These are phyloP conservation scores for Hyposoter didymator DNA, from an alignment of 2,888 invertebrate species.

Conservation along the genomic window DNA sequence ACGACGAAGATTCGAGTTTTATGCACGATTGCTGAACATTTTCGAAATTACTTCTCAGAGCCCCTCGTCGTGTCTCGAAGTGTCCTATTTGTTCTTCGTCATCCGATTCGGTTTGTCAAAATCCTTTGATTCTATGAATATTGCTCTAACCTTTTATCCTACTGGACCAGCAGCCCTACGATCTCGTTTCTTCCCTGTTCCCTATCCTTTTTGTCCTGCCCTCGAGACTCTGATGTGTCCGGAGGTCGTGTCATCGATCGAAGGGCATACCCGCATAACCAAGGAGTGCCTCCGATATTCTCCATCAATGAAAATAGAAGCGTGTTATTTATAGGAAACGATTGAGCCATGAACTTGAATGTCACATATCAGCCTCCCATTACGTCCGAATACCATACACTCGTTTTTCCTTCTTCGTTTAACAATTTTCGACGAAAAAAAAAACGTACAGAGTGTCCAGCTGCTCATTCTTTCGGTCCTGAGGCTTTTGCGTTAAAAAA, in stretches of 20 bases:
- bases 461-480: background rate
- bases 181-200: background rate
- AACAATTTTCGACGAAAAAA: background rate
- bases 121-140: background rate
- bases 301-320: conserved; percentile 45
- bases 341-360: conserved; percentile 30
- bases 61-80: background rate
- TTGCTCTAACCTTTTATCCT: background rate
- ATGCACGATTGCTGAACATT: background rate
- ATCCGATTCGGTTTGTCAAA: background rate
- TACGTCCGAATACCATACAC: background rate
- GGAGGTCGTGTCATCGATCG: conserved; percentile 16
- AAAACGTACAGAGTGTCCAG: background rate
- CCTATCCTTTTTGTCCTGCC: conserved; percentile 11
- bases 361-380: conserved; percentile 2
- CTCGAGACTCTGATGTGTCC: conserved; percentile 31
- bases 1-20: background rate
- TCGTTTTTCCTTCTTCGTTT: background rate
- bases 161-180: conserved; percentile 6
- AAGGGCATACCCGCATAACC: conserved; percentile 10
- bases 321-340: conserved; percentile 38
- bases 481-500: background rate
- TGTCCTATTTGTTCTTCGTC: background rate
- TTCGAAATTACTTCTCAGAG: background rate
- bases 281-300: conserved; percentile 11